Evolutionary conservation across 1,140 invertebrate species (phyloP).

Genomic region (Adelges cooleyi): DNA sequence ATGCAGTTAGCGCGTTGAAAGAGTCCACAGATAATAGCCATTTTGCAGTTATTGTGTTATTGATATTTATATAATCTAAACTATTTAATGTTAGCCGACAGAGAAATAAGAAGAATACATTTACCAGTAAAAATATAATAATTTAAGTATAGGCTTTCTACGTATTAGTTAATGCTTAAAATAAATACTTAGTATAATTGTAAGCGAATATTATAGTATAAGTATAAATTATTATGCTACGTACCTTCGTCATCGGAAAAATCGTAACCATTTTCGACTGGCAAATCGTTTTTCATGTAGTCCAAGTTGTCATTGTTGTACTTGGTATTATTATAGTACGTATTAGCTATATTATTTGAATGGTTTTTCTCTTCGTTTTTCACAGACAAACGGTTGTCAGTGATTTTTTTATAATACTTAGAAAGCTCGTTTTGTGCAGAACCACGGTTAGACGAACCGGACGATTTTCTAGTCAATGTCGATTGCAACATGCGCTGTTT

Average conservation of each 20-base stretch:
- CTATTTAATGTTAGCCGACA: constrained; percentile 16
- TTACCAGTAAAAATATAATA: neutral
- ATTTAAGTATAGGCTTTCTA: neutral
- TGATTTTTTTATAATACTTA: constrained; percentile 32
- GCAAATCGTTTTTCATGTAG: constrained; percentile 12
- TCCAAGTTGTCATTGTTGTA: constrained; percentile 9
- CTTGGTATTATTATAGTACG: neutral
- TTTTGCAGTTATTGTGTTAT: constrained; percentile 3
- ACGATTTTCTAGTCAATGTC: constrained; percentile 66
- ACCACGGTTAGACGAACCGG: constrained; percentile 41
- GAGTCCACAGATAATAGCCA: neutral
- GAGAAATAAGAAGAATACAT: constrained; percentile 9
- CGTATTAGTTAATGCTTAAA: neutral
- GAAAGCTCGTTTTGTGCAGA: constrained; percentile 39
- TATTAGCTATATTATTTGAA: neutral
- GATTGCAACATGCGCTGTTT: constrained; percentile 85
- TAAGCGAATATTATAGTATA: too few relatives aligned
- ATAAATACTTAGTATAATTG: too few relatives aligned
- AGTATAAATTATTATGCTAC: too few relatives aligned
- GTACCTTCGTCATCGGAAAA: constrained; percentile 21
- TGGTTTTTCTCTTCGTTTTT: constrained; percentile 5
- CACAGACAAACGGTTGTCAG: neutral
- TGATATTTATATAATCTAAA: neutral
- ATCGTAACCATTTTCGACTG: constrained; percentile 14
- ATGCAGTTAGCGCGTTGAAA: constrained; percentile 11